Conservation (phyloP, 2,797 vertebrate species). For the Muscicapa comitata region DNA sequence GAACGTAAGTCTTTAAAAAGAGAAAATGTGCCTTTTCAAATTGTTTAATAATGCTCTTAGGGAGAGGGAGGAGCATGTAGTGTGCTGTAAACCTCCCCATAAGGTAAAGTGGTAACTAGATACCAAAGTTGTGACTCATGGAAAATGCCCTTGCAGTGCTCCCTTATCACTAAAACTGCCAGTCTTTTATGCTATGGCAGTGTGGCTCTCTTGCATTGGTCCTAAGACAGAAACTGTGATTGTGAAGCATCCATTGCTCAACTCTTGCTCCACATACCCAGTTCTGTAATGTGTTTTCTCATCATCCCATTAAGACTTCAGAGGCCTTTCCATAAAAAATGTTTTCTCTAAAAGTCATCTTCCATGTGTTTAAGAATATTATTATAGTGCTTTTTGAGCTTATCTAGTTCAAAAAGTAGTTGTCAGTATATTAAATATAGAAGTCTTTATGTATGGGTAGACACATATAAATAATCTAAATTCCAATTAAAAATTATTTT, state of each 20-base stretch:
- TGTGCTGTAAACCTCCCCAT: neutral
- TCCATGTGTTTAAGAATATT: neutral
- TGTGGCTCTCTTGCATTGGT: neutral
- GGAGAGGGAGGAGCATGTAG: neutral
- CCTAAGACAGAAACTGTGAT: neutral
- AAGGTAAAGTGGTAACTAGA: neutral
- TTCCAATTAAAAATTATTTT: neutral
- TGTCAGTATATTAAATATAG: neutral
- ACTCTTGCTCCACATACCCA: neutral
- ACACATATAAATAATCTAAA: neutral
- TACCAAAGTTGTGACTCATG: neutral
- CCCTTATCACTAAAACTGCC: neutral
- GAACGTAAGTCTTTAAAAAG: neutral
- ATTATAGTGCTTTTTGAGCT: neutral
- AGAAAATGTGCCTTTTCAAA: neutral
- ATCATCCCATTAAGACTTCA: neutral
- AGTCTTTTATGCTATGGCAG: accelerated
- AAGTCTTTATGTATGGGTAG: neutral
- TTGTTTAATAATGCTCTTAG: neutral
- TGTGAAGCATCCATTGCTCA: neutral
- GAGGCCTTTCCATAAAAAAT: neutral
- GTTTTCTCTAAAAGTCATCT: neutral
- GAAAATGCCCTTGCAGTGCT: neutral
- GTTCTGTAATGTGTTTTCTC: neutral
- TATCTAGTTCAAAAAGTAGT: neutral